Evolutionary conservation across 2,113 vertebrate species (phyloP).

Genomic region (Antigone vipio): DNA sequence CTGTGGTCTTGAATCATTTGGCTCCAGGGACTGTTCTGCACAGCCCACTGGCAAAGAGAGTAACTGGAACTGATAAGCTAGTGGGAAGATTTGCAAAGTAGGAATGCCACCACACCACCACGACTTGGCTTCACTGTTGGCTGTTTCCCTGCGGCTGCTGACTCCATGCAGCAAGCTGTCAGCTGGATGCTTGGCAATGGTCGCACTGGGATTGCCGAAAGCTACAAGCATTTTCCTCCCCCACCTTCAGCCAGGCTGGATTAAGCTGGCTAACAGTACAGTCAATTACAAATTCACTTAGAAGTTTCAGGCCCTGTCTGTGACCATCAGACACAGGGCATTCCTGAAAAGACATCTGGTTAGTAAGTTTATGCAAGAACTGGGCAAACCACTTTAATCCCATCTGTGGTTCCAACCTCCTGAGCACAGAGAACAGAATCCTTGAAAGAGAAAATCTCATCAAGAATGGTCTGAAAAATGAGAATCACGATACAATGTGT

Average conservation of each 20-base stretch:
- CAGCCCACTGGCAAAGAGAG: neutral
- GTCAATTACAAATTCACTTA: neutral
- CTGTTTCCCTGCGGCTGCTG: neutral
- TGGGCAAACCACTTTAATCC: neutral
- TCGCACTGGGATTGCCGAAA: neutral
- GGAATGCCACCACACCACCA: slow-evolving; percentile 1
- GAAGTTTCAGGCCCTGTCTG: neutral
- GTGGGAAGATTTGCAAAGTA: neutral
- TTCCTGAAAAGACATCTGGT: slow-evolving; percentile 37
- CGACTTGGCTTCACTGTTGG: neutral
- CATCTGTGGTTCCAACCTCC: slow-evolving; percentile 2
- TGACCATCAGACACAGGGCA: neutral
- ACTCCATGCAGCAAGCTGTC: neutral
- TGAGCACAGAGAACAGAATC: neutral
- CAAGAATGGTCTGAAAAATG: neutral
- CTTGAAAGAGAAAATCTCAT: neutral
- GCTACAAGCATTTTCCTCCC: neutral
- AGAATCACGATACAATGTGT: fast-evolving
- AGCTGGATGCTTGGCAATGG: neutral
- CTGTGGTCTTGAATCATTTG: neutral
- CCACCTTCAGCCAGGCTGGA: neutral
- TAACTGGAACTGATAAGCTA: neutral
- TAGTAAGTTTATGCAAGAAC: neutral
- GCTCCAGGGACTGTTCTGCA: neutral
- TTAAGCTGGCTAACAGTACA: neutral